Evolutionary conservation across 2,797 vertebrate species (phyloP).

Genomic region (Enoplosus armatus): DNA sequence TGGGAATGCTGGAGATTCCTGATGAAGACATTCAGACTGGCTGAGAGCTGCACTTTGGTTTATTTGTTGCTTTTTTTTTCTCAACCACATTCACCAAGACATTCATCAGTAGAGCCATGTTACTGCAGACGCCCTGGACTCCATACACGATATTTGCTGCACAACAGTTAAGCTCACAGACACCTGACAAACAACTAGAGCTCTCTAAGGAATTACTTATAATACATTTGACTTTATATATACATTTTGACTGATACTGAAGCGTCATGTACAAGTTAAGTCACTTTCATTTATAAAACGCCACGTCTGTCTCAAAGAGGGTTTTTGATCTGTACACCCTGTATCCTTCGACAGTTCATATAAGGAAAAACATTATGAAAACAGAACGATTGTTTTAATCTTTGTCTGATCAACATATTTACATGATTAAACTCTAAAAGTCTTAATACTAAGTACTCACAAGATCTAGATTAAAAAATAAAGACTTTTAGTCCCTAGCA

Average conservation of each 20-base stretch:
- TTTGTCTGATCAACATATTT: not conserved
- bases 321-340: not conserved
- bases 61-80: not conserved
- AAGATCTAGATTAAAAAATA: not conserved
- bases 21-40: slow-evolving; percentile 10
- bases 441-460: no score
- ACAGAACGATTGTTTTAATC: not conserved
- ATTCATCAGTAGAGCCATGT: not conserved
- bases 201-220: no score
- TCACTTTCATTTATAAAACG: not conserved
- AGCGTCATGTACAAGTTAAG: not conserved
- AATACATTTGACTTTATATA: not conserved
- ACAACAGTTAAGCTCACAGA: not conserved
- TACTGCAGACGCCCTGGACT: not conserved
- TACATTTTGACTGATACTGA: not conserved
- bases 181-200: not conserved
- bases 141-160: not conserved
- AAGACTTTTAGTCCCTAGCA: not conserved
- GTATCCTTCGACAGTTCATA: not conserved
- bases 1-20: slow-evolving; percentile 18
- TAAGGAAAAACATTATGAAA: not conserved
- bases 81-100: not conserved
- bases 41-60: slow-evolving; percentile 1
- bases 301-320: not conserved
- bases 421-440: not conserved